Evolutionary conservation across 1,140 invertebrate genomes (phyloP).

Genomic region (Archivesica marissinica): DNA sequence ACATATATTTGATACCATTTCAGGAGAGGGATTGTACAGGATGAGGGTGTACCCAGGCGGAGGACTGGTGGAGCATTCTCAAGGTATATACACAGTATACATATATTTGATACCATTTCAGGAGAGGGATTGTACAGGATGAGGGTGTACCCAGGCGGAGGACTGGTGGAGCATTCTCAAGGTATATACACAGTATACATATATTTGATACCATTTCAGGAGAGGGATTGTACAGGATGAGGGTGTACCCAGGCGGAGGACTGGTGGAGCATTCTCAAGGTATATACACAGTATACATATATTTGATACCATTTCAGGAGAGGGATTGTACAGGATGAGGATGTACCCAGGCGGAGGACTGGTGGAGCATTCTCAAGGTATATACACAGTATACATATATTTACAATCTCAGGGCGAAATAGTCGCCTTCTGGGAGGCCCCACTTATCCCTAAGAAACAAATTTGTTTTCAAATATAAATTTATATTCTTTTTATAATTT

Average conservation of each 20-base stretch:
- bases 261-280: slow-evolving; percentile 57
- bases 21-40: slow-evolving; percentile 39
- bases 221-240: slow-evolving; percentile 39
- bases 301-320: slow-evolving; percentile 17
- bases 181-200: too few species aligned
- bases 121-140: slow-evolving; percentile 36
- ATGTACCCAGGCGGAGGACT: slow-evolving; percentile 32
- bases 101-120: slow-evolving; percentile 12
- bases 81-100: too few species aligned
- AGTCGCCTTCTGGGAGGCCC: too few species aligned
- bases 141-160: slow-evolving; percentile 35
- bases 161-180: slow-evolving; percentile 55
- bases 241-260: slow-evolving; percentile 31
- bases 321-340: slow-evolving; percentile 35
- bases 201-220: slow-evolving; percentile 15
- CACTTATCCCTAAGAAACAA: too few species aligned
- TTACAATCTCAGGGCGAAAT: too few species aligned
- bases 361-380: slow-evolving; percentile 60
- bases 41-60: slow-evolving; percentile 28
- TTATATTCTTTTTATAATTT: too few species aligned
- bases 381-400: not conserved
- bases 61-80: slow-evolving; percentile 56
- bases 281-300: too few species aligned
- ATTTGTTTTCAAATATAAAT: too few species aligned
- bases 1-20: not conserved